These are phyloP conservation scores for Lepidocyrtoides sp. DNA, from an alignment of 2,888 invertebrate genomes.

Conservation along the genomic window DNA sequence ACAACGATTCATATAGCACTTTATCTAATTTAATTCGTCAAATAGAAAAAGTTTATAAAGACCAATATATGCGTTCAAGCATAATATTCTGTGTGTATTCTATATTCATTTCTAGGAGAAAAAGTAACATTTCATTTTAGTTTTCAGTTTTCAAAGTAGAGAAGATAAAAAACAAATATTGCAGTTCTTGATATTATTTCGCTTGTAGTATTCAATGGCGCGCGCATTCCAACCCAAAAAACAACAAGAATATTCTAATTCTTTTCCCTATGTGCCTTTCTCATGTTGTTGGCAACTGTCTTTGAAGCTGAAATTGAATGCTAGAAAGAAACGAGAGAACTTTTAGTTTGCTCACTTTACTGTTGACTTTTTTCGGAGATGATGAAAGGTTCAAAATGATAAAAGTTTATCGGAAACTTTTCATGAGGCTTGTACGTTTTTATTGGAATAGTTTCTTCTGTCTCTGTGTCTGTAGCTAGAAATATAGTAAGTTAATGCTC, in stretches of 20 bases:
- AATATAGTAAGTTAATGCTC: too few relatives aligned
- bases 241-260: conserved; percentile 61
- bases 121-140: conserved; percentile 17
- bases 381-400: conserved; percentile 65
- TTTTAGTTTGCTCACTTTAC: conserved; percentile 12
- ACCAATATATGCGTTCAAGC: too few relatives aligned
- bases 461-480: too few relatives aligned
- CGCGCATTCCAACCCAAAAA: conserved; percentile 8
- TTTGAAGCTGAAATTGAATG: conserved; percentile 52
- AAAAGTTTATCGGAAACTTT: conserved; percentile 68
- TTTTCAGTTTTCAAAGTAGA: neutral
- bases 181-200: conserved; percentile 3
- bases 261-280: conserved; percentile 49
- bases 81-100: neutral
- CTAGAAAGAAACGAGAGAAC: conserved; percentile 34
- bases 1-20: neutral
- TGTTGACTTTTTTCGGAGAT: conserved; percentile 57
- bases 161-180: conserved; percentile 14
- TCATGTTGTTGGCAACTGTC: conserved; percentile 19
- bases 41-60: too few relatives aligned
- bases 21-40: neutral
- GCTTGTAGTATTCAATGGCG: conserved; percentile 38
- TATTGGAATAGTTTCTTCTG: neutral
- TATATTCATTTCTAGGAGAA: neutral
- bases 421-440: neutral